Conservation (phyloP, 2,113 vertebrate species). For the Cynoglossus semilaevis region DNA sequence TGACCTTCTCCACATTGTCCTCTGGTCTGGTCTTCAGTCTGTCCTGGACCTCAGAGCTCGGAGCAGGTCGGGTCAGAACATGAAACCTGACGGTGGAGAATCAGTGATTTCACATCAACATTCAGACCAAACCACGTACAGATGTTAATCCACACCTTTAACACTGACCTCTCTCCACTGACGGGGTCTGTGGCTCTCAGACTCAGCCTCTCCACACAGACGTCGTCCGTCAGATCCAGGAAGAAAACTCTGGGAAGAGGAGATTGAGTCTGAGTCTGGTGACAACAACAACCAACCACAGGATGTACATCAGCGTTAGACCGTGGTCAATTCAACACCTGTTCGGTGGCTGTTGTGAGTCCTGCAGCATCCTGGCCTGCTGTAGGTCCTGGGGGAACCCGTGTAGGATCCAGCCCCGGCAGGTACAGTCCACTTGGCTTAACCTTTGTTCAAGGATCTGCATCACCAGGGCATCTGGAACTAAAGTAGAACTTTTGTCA, state of each 20-base stretch:
- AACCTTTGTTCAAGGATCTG: slow-evolving; percentile 78
- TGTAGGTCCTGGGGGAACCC: slow-evolving; percentile 46
- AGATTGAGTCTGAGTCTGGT: background rate
- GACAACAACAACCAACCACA: no score
- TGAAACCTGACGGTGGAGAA: slow-evolving; percentile 79
- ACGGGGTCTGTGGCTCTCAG: slow-evolving; percentile 82
- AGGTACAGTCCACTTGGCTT: slow-evolving; percentile 47
- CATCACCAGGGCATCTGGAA: slow-evolving; percentile 79
- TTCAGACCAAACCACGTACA: no score
- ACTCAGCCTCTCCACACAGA: slow-evolving; percentile 81
- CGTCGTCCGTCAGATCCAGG: slow-evolving; percentile 81
- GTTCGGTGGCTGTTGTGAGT: slow-evolving; percentile 73
- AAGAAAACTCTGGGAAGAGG: slow-evolving; percentile 83
- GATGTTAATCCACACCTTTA: no score
- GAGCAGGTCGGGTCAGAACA: slow-evolving; percentile 78
- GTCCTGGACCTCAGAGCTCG: slow-evolving; percentile 72
- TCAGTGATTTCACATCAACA: no score
- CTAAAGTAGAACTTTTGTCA: slow-evolving; percentile 55
- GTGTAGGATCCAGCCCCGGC: slow-evolving; percentile 63
- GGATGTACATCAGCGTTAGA: no score
- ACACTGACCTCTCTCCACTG: slow-evolving; percentile 83
- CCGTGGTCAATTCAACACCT: slow-evolving; percentile 68
- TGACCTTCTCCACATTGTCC: slow-evolving; percentile 46
- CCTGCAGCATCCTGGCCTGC: slow-evolving; percentile 40
- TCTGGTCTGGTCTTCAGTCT: slow-evolving; percentile 79